Evolutionary conservation across 2,888 invertebrate species (phyloP), one percentile per base, ranked within the genome.

Genomic region (Plusia festucae): DNA sequence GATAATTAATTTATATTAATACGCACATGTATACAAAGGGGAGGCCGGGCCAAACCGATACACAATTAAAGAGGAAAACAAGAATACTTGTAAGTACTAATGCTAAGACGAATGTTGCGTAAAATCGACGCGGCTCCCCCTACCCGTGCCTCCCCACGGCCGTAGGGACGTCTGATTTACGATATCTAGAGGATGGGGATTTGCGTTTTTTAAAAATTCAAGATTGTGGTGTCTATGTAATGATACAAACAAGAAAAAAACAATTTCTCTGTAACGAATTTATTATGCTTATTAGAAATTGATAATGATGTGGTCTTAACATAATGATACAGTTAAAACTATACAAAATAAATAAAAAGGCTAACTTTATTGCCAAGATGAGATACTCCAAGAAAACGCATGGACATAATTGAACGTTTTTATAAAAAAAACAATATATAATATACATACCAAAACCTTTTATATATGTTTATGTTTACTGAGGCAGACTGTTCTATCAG

Each of bases 101-200:
- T 91, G 91, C 91, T 91, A 92, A 93, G 94, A 94, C 94, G 94
- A 93, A 94, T 93, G 93, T 94, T 94, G 94, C 93, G 95, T 92
- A 95, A 94, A 95, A 94, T 94, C 93, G 93, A 92, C 91, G 88
- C 88, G 87, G 81, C 85, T 84, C 85, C 84, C 65, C 52, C 82
- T 80, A 70, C 83, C 82, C 83, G 82, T 72, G 62, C 57, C 76
- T 63, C 81, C 86, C 79, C 83, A 78, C 70, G 81, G 54, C 88
- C 88, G 87, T 82, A 86, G 92, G 93, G 93, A 90, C 93, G 93
- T 79, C 92, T 93, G 93, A 94, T 93, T 94, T 93, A 94, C 93
- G 91, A 90, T 85, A 85, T 87, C 85, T 78, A 71, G 73, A 83
- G 83, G 86, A 85, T 85, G 85, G 86, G 85, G 84, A 86, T 85